Percentiles rank a stretch among this genome's conserved stretches.
Conservation (phyloP, 2,888 invertebrate species). For the Gerosis bhagava region DNA sequence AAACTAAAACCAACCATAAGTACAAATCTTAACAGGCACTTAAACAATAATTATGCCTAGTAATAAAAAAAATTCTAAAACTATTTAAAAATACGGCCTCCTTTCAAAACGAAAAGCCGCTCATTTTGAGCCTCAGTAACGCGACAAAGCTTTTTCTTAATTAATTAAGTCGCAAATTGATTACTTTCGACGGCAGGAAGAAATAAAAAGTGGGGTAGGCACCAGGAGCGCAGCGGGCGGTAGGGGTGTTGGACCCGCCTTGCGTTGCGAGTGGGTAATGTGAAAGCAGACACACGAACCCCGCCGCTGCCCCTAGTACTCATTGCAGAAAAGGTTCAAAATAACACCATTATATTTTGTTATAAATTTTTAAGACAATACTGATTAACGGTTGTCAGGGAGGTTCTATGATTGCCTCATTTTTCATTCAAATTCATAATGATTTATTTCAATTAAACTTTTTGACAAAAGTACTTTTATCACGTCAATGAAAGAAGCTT, state of each 20-base stretch:
- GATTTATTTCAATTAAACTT: too few species aligned
- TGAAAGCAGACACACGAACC: slow-evolving; percentile 82
- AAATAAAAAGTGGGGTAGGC: slow-evolving; percentile 77
- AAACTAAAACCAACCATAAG: too few species aligned
- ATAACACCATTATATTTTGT: too few species aligned
- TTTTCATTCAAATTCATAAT: too few species aligned
- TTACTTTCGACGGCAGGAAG: slow-evolving; percentile 78
- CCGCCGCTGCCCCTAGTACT: slow-evolving; percentile 69
- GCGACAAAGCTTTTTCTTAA: slow-evolving; percentile 69
- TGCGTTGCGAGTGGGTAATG: slow-evolving; percentile 79
- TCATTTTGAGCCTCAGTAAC: slow-evolving; percentile 35
- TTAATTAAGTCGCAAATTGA: slow-evolving; percentile 81
- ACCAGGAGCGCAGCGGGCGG: slow-evolving; percentile 63
- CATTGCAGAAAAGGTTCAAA: slow-evolving; percentile 50
- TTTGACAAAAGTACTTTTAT: too few species aligned
- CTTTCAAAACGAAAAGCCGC: slow-evolving; percentile 10
- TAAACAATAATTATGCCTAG: neutral
- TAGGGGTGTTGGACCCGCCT: slow-evolving; percentile 54
- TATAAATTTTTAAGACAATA: too few species aligned
- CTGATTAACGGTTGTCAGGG: too few species aligned
- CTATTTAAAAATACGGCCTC: slow-evolving; percentile 30
- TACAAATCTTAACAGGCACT: too few species aligned
- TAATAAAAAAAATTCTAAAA: neutral
- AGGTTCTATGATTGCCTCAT: too few species aligned
- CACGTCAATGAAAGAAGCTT: too few species aligned